phyloP scores from a whole-genome alignment of 2,113 vertebrate genomes.

The Microcebus tavaratra region DNA sequence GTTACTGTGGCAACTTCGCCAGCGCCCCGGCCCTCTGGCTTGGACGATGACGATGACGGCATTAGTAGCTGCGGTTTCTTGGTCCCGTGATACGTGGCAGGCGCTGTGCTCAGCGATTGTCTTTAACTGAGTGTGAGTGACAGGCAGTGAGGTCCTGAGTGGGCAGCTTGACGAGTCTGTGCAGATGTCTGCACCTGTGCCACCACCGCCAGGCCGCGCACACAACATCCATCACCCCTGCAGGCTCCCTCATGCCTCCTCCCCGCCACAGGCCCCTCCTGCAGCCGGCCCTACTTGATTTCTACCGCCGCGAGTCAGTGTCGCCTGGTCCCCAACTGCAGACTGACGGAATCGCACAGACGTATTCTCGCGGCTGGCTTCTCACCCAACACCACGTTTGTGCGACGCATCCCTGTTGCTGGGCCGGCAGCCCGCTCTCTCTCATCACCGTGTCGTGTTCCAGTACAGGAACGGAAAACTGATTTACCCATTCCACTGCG shows the following conservation, averaged over 20 bases:
- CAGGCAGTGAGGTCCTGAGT: neutral
- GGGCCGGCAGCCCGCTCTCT: rapidly evolving
- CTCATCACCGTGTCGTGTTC: rapidly evolving
- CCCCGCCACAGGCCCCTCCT: neutral
- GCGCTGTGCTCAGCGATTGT: neutral
- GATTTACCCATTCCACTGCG: rapidly evolving
- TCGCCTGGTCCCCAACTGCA: neutral
- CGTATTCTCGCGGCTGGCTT: rapidly evolving
- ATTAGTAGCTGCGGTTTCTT: rapidly evolving
- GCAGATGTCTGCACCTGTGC: rapidly evolving
- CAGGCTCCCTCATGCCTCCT: neutral
- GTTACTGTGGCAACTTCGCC: too few species aligned
- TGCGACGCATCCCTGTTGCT: rapidly evolving
- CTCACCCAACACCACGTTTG: rapidly evolving
- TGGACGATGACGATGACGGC: rapidly evolving
- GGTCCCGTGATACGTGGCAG: neutral
- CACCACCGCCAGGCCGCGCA: rapidly evolving
- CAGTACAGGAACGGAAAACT: rapidly evolving
- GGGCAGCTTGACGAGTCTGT: neutral
- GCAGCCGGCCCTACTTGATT: too few species aligned
- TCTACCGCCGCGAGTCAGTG: rapidly evolving
- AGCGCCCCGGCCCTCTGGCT: neutral
- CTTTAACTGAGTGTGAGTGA: neutral
- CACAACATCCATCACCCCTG: rapidly evolving
- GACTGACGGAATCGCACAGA: rapidly evolving